Conservation (phyloP, 2,888 invertebrate genomes). For the Cataglyphis cursor region DNA sequence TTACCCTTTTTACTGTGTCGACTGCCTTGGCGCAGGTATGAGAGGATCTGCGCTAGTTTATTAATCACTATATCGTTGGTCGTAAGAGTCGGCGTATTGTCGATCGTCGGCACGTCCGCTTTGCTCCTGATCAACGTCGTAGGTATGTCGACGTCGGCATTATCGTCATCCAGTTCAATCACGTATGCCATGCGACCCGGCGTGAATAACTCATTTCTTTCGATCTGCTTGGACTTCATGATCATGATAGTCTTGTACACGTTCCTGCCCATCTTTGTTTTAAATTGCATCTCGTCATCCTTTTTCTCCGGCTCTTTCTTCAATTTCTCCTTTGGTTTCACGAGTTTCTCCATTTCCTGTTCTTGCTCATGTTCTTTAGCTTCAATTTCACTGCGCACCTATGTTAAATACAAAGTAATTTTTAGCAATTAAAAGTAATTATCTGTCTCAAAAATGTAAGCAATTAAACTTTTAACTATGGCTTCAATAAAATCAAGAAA, state of each 20-base stretch:
- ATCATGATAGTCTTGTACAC: conserved; percentile 91
- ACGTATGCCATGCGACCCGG: conserved; percentile 99
- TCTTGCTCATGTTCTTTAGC: conserved; percentile 94
- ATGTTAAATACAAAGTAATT: not conserved
- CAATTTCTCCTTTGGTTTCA: conserved; percentile 88
- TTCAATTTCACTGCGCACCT: conserved; percentile 93
- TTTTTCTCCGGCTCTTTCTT: conserved; percentile 88
- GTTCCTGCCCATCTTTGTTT: conserved; percentile 93
- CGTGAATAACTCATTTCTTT: conserved; percentile 96
- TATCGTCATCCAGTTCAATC: conserved; percentile 96
- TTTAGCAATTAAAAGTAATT: not conserved
- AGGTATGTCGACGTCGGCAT: conserved; percentile 96
- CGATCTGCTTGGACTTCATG: conserved; percentile 91
- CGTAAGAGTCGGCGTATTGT: conserved; percentile 90
- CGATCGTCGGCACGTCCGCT: conserved; percentile 94
- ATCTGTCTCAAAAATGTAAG: not conserved
- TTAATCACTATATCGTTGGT: conserved; percentile 97
- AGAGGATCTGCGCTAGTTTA: conserved; percentile 98
- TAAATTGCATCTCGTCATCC: conserved; percentile 93
- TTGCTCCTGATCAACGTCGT: conserved; percentile 97
- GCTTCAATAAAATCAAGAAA: not conserved
- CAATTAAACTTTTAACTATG: not conserved
- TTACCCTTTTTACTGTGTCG: conserved; percentile 92
- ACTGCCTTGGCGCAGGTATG: conserved; percentile 96
- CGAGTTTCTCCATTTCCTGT: conserved; percentile 92